A percentile compares a stretch with the other conserved stretches of the same genome.
These are phyloP conservation scores for Pteromalus puparum DNA, from an alignment of 1,140 invertebrate genomes.

Conservation along the genomic window DNA sequence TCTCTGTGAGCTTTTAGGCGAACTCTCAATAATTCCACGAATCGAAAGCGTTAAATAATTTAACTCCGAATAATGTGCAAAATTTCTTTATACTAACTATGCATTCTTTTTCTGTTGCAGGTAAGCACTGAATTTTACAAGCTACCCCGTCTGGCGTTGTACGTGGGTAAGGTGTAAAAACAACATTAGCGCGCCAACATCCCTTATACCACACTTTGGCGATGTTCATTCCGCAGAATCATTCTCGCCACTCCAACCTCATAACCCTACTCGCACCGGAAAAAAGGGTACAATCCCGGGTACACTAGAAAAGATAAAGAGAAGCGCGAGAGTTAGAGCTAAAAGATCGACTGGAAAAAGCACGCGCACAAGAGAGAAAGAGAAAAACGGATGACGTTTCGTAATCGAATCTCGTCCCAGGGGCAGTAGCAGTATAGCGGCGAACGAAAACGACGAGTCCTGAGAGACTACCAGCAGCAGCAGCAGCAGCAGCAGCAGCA, in stretches of 20 bases:
- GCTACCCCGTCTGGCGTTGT: not conserved
- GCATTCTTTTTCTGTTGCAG: conserved; percentile 62
- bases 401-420: conserved; percentile 68
- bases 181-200: not conserved
- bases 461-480: conserved; percentile 57
- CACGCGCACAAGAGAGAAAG: conserved; percentile 26
- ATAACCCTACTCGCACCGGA: not conserved
- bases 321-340: not conserved
- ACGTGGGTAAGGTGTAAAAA: conserved; percentile 42
- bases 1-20: not conserved
- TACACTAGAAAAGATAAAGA: not conserved
- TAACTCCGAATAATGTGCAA: too few species aligned
- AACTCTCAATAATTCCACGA: too few species aligned
- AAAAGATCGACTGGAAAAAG: conserved; percentile 39
- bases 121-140: conserved; percentile 60
- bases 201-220: not conserved
- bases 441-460: conserved; percentile 24
- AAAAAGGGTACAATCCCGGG: not conserved
- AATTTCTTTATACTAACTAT: not conserved
- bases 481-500: too few species aligned
- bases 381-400: conserved; percentile 61
- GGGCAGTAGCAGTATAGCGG: conserved; percentile 23
- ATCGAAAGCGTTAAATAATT: too few species aligned
- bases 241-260: not conserved
- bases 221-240: not conserved